phyloP scores from a whole-genome alignment of 1,140 invertebrate genomes.

The Hypothenemus hampei region DNA sequence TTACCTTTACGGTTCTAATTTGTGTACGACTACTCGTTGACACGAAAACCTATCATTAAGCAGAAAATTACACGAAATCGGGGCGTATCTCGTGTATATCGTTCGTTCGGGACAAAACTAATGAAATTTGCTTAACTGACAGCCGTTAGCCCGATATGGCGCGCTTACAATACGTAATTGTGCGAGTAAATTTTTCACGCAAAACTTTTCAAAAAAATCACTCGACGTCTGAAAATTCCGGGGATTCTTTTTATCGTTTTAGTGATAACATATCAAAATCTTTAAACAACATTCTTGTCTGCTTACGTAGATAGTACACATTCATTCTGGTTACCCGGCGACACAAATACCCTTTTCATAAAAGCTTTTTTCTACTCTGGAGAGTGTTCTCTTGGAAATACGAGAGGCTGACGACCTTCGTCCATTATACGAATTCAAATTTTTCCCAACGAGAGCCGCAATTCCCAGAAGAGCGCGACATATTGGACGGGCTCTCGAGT shows the following conservation, averaged over 20 bases:
- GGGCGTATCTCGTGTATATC: slow-evolving; percentile 27
- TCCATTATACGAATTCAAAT: slow-evolving; percentile 29
- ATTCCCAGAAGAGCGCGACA: slow-evolving; percentile 41
- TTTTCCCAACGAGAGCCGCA: slow-evolving; percentile 32
- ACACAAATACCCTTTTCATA: slow-evolving; percentile 8
- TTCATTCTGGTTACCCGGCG: slow-evolving; percentile 3
- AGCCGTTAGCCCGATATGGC: slow-evolving; percentile 22
- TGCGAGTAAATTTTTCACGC: no score
- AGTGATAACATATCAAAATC: no score
- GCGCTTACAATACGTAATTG: slow-evolving; percentile 13
- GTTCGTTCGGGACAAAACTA: slow-evolving; percentile 26
- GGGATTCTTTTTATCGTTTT: no score
- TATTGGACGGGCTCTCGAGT: slow-evolving; percentile 51
- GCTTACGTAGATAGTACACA: neutral
- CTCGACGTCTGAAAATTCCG: no score
- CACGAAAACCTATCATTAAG: slow-evolving; percentile 30
- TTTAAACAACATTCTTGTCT: neutral
- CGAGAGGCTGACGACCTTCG: slow-evolving; percentile 21
- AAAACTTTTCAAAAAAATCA: no score
- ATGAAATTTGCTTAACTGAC: slow-evolving; percentile 26
- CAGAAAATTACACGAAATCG: slow-evolving; percentile 28
- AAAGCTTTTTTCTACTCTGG: slow-evolving; percentile 23
- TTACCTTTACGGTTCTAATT: slow-evolving; percentile 13
- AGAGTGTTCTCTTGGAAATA: slow-evolving; percentile 10
- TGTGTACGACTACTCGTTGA: slow-evolving; percentile 26